Conservation (phyloP, 2,797 vertebrate species). For the Pseudotriccus pelzelni region DNA sequence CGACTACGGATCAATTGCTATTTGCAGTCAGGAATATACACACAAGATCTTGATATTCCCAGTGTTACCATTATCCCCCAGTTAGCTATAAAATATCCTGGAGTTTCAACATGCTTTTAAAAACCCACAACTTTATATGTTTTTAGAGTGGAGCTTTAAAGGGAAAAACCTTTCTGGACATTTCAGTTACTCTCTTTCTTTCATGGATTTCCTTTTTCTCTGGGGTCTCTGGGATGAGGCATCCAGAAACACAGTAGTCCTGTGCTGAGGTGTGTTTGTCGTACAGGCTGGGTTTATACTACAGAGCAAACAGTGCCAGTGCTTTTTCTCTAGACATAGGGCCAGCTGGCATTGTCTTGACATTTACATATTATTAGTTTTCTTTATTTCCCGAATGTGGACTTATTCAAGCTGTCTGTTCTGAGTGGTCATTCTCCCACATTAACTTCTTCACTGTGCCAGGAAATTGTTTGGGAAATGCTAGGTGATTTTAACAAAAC, state of each 20-base stretch:
- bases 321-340: neutral
- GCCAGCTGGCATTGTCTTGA: neutral
- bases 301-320: neutral
- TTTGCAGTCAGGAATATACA: neutral
- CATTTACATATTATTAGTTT: neutral
- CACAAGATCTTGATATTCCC: neutral
- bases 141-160: neutral
- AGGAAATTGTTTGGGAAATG: neutral
- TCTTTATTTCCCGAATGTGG: neutral
- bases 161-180: neutral
- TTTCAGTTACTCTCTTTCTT: neutral
- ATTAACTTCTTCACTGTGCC: neutral
- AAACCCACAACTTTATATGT: neutral
- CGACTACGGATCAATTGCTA: neutral
- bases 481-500: constrained; percentile 9
- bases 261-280: neutral
- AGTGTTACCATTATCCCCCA: neutral
- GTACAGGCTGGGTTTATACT: neutral
- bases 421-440: neutral
- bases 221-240: neutral
- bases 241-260: neutral
- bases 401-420: neutral
- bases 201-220: neutral
- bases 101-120: neutral
- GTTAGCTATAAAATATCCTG: neutral